phyloP scores from a whole-genome alignment of 2,888 invertebrate genomes.

The Eupithecia abbreviata region DNA sequence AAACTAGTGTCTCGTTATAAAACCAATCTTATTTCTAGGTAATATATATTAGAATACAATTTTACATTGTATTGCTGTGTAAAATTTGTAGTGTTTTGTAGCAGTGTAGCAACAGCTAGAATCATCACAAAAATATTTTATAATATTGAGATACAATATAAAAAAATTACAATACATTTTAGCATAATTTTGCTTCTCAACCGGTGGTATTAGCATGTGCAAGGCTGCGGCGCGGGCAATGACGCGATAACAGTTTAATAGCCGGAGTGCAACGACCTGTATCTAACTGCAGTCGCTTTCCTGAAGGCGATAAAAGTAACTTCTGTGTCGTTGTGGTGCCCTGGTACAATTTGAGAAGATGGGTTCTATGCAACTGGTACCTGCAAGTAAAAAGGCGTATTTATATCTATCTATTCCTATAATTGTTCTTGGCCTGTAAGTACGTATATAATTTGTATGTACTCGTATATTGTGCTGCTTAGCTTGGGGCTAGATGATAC shows the following conservation, averaged over 20 bases:
- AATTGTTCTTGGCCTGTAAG: not conserved
- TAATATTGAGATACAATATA: too few relatives aligned
- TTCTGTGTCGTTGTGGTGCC: not conserved
- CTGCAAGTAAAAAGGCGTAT: not conserved
- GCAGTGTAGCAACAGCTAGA: not conserved
- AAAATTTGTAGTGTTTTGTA: not conserved
- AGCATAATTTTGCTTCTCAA: conserved; percentile 6
- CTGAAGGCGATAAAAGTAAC: not conserved
- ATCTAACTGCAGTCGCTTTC: not conserved
- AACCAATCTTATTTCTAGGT: too few relatives aligned
- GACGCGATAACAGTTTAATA: conserved; percentile 11
- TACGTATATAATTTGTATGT: too few relatives aligned
- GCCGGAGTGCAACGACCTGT: conserved; percentile 15
- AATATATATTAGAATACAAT: not conserved
- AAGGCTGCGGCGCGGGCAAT: conserved; percentile 11
- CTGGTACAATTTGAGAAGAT: not conserved
- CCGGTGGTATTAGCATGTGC: conserved; percentile 16
- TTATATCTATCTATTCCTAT: not conserved
- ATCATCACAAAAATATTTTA: not conserved
- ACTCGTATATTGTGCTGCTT: too few relatives aligned
- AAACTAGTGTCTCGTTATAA: not conserved
- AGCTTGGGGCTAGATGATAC: too few relatives aligned
- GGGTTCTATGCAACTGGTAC: not conserved
- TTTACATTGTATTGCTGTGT: not conserved
- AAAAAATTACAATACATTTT: too few relatives aligned